These are phyloP conservation scores for Crossocerus cetratus DNA, from an alignment of 2,888 invertebrate genomes.

Conservation along the genomic window DNA sequence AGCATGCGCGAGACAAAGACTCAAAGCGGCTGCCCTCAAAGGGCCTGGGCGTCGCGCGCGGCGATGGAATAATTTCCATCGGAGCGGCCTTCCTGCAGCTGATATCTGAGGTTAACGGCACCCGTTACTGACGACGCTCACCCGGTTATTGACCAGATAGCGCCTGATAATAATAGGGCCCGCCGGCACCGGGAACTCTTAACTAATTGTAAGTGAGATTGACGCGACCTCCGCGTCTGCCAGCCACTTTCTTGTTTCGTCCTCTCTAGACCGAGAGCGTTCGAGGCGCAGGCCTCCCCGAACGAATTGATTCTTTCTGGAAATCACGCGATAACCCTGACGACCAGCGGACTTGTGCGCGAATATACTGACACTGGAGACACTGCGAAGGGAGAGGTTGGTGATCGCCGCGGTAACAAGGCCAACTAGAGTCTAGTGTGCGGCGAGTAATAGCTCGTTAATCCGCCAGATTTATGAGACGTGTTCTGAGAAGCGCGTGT, in stretches of 20 bases:
- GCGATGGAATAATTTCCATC: conserved; percentile 17
- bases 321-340: conserved; percentile 12
- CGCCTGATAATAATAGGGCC: conserved; percentile 18
- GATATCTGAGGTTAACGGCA: conserved; percentile 30
- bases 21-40: no score
- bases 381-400: background rate
- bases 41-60: no score
- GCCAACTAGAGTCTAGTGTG: no score
- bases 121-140: conserved; percentile 11
- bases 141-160: conserved; percentile 14
- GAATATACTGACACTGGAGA: no score
- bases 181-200: conserved; percentile 22
- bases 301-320: conserved; percentile 56
- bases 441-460: background rate
- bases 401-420: no score
- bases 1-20: background rate
- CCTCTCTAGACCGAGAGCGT: conserved; percentile 23
- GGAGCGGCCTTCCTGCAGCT: background rate
- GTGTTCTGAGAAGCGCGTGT: no score
- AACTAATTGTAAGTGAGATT: conserved; percentile 63
- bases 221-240: conserved; percentile 48
- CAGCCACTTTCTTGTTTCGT: conserved; percentile 15
- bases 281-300: conserved; percentile 25
- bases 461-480: background rate
- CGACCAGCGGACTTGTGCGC: background rate